Conservation (phyloP, 2,113 vertebrate species). For the Melanotaenia duboulayi region DNA sequence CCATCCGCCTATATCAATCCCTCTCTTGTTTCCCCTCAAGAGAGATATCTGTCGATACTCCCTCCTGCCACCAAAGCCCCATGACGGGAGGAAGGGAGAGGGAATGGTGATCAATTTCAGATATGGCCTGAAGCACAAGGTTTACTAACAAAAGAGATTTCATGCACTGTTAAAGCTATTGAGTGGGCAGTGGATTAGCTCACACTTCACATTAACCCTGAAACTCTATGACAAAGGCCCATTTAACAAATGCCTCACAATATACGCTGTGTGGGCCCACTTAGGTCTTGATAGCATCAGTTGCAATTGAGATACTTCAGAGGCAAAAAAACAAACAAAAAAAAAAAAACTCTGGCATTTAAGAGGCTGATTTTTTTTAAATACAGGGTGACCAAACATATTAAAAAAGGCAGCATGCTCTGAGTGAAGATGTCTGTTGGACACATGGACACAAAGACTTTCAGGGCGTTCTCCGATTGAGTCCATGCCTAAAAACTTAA, state of each 20-base stretch:
- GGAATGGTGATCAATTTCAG: constrained; percentile 80
- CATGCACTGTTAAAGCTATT: constrained; percentile 81
- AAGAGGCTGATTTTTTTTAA: constrained; percentile 47
- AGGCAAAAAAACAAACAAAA: constrained; percentile 54
- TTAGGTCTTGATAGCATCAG: constrained; percentile 68
- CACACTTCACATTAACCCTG: constrained; percentile 76
- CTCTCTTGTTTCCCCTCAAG: constrained; percentile 47
- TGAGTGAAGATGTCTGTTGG: constrained; percentile 10
- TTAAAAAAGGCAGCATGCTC: background rate
- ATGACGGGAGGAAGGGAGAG: constrained; percentile 53
- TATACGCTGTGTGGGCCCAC: constrained; percentile 55
- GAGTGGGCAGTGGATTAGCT: constrained; percentile 82
- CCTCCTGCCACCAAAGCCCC: constrained; percentile 50
- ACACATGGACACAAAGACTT: constrained; percentile 7
- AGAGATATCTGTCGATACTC: constrained; percentile 67
- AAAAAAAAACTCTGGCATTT: too few relatives aligned
- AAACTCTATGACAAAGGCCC: constrained; percentile 70
- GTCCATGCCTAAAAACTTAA: constrained; percentile 9
- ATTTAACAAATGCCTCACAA: constrained; percentile 69
- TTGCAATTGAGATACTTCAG: constrained; percentile 74
- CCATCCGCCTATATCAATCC: constrained; percentile 34
- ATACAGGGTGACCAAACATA: constrained; percentile 34
- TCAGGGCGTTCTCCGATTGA: constrained; percentile 17
- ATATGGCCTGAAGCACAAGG: constrained; percentile 72
- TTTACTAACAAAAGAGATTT: constrained; percentile 83